These are phyloP conservation scores for Calliscelio sp. DNA, from an alignment of 2,888 invertebrate genomes.

Conservation along the genomic window DNA sequence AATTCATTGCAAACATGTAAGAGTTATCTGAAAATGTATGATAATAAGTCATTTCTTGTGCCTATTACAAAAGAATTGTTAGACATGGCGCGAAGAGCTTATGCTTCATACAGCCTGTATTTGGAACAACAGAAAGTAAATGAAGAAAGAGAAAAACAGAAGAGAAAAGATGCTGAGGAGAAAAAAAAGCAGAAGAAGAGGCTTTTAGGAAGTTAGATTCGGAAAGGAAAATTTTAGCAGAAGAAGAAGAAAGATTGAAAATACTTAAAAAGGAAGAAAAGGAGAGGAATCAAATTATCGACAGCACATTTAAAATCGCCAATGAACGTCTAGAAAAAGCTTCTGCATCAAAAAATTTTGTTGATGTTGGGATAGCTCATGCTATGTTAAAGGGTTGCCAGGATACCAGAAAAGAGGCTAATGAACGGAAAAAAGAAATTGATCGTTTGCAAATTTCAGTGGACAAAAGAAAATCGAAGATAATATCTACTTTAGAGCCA, in stretches of 20 bases:
- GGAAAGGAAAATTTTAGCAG: conserved; percentile 9
- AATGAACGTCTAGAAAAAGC: conserved; percentile 28
- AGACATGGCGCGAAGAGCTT: not conserved
- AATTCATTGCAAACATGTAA: conserved; percentile 42
- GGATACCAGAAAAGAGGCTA: conserved; percentile 18
- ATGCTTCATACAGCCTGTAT: not conserved
- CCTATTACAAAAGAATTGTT: not conserved
- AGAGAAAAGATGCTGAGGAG: conserved; percentile 18
- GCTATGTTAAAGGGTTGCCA: conserved; percentile 12
- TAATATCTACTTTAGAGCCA: not conserved
- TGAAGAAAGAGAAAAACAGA: conserved; percentile 9
- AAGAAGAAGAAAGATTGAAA: conserved; percentile 35
- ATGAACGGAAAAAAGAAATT: conserved; percentile 12
- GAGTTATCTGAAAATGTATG: not conserved
- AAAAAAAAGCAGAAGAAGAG: conserved; percentile 22
- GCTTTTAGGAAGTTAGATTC: conserved; percentile 17
- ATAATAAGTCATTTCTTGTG: not conserved
- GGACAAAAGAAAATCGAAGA: conserved; percentile 1
- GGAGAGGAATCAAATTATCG: conserved; percentile 14
- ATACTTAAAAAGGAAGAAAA: conserved; percentile 14
- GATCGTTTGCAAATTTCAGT: conserved; percentile 4
- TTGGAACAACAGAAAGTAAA: conserved; percentile 20
- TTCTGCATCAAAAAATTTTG: conserved; percentile 22
- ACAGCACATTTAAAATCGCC: conserved; percentile 25
- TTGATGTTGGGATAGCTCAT: conserved; percentile 28